Conservation (phyloP, 2,797 vertebrate species). For the Karalla daura region DNA sequence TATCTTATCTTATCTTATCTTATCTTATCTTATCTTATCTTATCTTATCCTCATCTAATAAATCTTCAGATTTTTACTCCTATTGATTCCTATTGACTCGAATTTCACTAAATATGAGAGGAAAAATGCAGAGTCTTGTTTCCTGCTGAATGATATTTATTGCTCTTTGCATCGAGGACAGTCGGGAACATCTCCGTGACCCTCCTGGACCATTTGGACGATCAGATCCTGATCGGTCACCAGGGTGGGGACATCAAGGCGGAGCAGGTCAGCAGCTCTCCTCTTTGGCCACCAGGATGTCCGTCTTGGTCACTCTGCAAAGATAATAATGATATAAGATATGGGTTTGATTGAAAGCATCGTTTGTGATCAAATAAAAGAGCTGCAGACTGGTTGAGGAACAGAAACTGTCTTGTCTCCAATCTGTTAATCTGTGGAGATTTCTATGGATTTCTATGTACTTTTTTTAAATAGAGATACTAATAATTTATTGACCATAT, state of each 20-base stretch:
- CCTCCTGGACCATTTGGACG: neutral
- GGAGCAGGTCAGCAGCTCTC: conserved; percentile 64
- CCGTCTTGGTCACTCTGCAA: conserved; percentile 65
- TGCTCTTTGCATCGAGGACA: conserved; percentile 8
- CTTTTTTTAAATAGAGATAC: too few species aligned
- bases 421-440: too few species aligned
- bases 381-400: too few species aligned
- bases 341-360: conserved; percentile 1
- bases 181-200: neutral
- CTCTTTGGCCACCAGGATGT: conserved; percentile 76
- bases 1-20: too few species aligned
- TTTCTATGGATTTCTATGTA: too few species aligned
- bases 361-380: too few species aligned
- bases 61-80: too few species aligned
- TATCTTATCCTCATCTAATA: too few species aligned
- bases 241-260: neutral
- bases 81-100: too few species aligned
- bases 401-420: too few species aligned
- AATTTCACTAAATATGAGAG: neutral
- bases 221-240: neutral
- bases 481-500: too few species aligned
- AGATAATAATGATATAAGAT: conserved; percentile 12
- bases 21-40: too few species aligned
- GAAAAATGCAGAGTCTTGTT: neutral
- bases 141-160: conserved; percentile 35